Evolutionary conservation across 53 echinoderm and acorn worm species (phyloP), one percentile per base, ranked within the genome.

Genomic region (Zoroaster sp.): DNA sequence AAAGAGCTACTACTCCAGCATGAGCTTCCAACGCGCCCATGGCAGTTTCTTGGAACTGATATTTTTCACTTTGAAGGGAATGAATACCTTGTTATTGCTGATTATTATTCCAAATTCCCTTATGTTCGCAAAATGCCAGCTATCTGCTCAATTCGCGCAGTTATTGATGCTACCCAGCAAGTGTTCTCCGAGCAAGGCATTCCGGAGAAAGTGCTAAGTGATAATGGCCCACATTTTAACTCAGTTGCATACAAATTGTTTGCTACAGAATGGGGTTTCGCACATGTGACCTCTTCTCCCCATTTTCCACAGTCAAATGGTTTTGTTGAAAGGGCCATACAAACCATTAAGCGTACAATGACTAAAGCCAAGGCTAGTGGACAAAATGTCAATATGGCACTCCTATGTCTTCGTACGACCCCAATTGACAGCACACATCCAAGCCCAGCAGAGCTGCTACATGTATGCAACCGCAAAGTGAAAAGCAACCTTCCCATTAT

Each of bases 261-360:
- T 67, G 90, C 90, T n/a, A 69, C 59, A 1, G 53, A 77, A 14
- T 94, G 92, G 96, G 47, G 83, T 28, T 88, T 96, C 21, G 32
- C 43, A 35, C 96, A 96, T 77, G 79, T 91, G 4, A 96, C 96
- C 5, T 94, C 90, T 1, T 89, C 87, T 18, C 93, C 93, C 13
- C 80, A 87, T 35, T 96, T 90, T 25, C 92, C 94, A 4, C 91
- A 91, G 47, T 92, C 87, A 17, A 92, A 96, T 25, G 91, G 91
- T 4, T 92, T 92, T 59, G 75, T 89, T 54, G 92, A 94, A 72
- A 49, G 92, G 38, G 71, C 74, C 12, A 91, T 95, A 31, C 91
- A 91, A 59, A 91, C 90, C 42, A 70, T 95, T 18, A 95, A 95
- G 69, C 87, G 51, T 43, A 83, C 91, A 12, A 81, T 94, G 35